These are phyloP conservation scores for Idaea aversata DNA, from an alignment of 2,888 invertebrate genomes.

Conservation along the genomic window DNA sequence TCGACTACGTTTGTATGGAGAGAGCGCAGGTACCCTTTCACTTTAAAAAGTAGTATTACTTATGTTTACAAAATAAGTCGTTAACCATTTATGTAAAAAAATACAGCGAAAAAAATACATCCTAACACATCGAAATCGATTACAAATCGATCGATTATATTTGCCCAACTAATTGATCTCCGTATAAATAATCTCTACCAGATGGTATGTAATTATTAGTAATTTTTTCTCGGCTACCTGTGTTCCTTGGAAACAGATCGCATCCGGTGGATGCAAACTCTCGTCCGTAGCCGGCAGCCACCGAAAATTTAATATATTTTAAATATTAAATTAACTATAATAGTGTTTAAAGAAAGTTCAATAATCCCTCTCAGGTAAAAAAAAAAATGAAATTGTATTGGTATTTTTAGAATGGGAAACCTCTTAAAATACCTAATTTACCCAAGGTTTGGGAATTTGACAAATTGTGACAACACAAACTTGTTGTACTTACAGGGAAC, in stretches of 20 bases:
- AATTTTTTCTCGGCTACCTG: constrained; percentile 71
- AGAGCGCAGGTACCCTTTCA: no score
- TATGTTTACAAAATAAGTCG: not conserved
- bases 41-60: no score
- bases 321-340: not conserved
- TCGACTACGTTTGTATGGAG: no score
- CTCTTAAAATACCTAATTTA: no score
- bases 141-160: not conserved
- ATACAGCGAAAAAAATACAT: not conserved
- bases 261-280: constrained; percentile 40
- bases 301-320: constrained; percentile 20
- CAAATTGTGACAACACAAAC: no score
- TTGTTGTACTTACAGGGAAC: no score
- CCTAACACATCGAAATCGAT: not conserved
- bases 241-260: constrained; percentile 52
- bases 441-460: no score
- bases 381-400: no score
- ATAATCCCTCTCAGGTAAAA: no score
- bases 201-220: constrained; percentile 60
- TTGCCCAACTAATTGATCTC: constrained; percentile 33
- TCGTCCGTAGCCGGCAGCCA: constrained; percentile 40
- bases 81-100: not conserved
- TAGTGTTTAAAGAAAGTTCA: no score
- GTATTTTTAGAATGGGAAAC: no score
- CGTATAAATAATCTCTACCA: constrained; percentile 44